Evolutionary conservation across 2,888 invertebrate genomes (phyloP), one percentile per base, ranked within the genome.

Genomic region (Stegana nigrithorax): DNA sequence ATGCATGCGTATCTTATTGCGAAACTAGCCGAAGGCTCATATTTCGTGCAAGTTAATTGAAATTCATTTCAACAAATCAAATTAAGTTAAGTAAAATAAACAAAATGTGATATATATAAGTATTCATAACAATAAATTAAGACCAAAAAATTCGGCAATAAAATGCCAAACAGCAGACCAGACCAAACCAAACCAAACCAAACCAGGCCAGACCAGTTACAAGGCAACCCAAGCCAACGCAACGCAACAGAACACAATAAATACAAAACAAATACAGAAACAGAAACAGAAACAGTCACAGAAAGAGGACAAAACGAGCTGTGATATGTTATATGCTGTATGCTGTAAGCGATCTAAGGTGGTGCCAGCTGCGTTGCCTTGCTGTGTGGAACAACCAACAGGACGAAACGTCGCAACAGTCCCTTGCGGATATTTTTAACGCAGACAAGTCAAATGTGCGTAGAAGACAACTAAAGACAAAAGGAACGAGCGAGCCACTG

Each of bases 11-110:
- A 4, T 32, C 6, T 32, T n/a, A 32, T 2, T 32, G 10, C 14
- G n/a, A n/a, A n/a, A n/a, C n/a, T n/a, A n/a, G n/a, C n/a, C n/a
- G 36, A 25, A 23, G 50, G 21, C 25, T 67, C 71, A 73, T 73
- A 70, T 73, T 74, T 68, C 73, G 72, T 74, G 68, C 62, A 32
- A 72, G 70, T 75, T 76, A 78, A 76, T 76, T 76, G 77, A 78
- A 78, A 76, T 76, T 76, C 75, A 76, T 78, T 76, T 71, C 72
- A 69, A 67, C 64, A 78, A 78, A 78, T 78, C 78, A 76, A 78
- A 78, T 76, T 73, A 77, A 78, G 72, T 77, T 71, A 72, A 69
- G 76, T 23, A 78, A 75, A 73, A 32, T 19, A 27, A 66, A 60
- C 63, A 64, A 69, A 58, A 69, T 72, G 78, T 76, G 75, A 76